A percentile compares a stretch with the other conserved stretches of the same genome.
Conservation (phyloP, 2,797 vertebrate genomes). For the Craterocephalus amniculus region DNA sequence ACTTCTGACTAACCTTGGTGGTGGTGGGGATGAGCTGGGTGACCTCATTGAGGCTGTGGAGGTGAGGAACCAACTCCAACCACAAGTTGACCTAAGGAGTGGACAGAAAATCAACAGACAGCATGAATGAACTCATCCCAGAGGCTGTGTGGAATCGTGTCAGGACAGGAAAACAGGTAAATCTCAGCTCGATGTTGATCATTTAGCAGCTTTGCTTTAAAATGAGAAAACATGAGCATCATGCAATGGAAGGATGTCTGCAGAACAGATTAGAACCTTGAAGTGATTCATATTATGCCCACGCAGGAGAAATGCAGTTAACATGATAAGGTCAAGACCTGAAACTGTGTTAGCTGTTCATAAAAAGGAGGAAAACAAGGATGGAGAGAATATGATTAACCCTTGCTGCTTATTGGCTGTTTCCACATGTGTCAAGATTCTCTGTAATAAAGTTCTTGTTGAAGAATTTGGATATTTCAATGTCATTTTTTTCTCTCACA, state of each 20-base stretch:
- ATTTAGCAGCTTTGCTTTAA: not conserved
- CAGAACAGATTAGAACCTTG: not conserved
- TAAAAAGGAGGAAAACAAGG: too few species aligned
- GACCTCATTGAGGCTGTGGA: conserved; percentile 98
- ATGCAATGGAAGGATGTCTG: not conserved
- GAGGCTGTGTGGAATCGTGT: not conserved
- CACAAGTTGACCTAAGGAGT: conserved; percentile 88
- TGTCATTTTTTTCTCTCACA: too few species aligned
- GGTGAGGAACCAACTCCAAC: conserved; percentile 98
- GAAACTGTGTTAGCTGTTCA: too few species aligned
- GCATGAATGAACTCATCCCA: not conserved
- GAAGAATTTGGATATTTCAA: too few species aligned
- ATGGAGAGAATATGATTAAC: too few species aligned
- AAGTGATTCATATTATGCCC: too few species aligned
- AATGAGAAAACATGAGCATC: not conserved
- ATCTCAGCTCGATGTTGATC: not conserved
- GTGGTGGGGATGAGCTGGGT: conserved; percentile 97
- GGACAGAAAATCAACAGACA: not conserved
- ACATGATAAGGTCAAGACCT: too few species aligned
- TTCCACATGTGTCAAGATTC: too few species aligned
- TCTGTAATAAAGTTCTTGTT: too few species aligned
- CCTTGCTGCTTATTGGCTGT: too few species aligned
- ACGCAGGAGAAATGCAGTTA: too few species aligned
- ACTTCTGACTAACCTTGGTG: conserved; percentile 85
- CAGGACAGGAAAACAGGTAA: not conserved